These are phyloP conservation scores for Formicarius rufipectus DNA, from an alignment of 2,113 vertebrate species.

Conservation along the genomic window DNA sequence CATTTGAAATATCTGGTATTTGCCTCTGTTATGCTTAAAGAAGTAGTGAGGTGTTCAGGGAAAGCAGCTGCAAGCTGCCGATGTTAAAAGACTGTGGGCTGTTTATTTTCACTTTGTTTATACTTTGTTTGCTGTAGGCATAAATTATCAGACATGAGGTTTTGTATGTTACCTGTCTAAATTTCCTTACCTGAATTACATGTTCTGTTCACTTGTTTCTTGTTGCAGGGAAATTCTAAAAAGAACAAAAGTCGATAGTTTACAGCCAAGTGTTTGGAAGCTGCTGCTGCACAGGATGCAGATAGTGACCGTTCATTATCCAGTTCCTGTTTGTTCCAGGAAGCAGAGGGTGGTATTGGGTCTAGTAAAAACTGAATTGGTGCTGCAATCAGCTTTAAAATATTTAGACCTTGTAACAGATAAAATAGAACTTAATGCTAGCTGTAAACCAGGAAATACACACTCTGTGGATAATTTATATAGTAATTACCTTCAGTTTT, in stretches of 20 bases:
- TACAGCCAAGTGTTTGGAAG: background rate
- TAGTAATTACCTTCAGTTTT: constrained; percentile 76
- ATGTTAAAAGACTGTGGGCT: background rate
- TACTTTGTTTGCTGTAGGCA: background rate
- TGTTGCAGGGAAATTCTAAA: constrained; percentile 88
- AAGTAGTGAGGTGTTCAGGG: background rate
- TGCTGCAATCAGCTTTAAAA: constrained; percentile 67
- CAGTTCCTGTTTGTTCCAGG: constrained; percentile 37
- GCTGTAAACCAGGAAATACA: constrained; percentile 52
- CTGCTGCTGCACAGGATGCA: constrained; percentile 45
- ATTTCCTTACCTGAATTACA: background rate
- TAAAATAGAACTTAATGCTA: constrained; percentile 50
- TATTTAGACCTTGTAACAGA: constrained; percentile 50
- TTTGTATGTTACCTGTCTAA: background rate
- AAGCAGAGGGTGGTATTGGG: constrained; percentile 14
- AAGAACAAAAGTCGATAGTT: constrained; percentile 95
- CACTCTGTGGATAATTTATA: constrained; percentile 67
- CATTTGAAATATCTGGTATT: background rate
- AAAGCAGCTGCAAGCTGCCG: background rate
- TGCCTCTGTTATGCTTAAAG: background rate
- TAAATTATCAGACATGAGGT: background rate
- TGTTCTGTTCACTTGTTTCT: constrained; percentile 20
- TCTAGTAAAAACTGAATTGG: constrained; percentile 35
- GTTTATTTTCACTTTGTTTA: background rate
- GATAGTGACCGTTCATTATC: background rate